phyloP scores from a whole-genome alignment of 2,888 invertebrate genomes.

The Penaeus monodon region DNA sequence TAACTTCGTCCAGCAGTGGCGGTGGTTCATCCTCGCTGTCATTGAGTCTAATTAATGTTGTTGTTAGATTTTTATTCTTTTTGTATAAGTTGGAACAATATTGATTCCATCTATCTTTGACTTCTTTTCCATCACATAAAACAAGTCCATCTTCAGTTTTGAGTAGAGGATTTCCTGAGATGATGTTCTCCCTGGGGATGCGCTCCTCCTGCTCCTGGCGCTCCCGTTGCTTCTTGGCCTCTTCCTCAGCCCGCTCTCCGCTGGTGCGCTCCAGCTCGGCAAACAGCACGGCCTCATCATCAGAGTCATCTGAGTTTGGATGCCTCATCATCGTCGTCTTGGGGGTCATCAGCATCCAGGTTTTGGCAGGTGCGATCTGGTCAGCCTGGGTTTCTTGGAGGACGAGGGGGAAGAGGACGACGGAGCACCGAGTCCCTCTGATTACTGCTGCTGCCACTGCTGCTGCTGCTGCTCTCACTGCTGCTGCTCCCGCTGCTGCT shows the following conservation, averaged over 20 bases:
- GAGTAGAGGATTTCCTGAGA: slow-evolving; percentile 95
- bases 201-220: slow-evolving; percentile 93
- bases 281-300: slow-evolving; percentile 92
- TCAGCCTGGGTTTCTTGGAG: slow-evolving; percentile 75
- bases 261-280: slow-evolving; percentile 96
- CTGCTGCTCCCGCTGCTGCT: too few species aligned
- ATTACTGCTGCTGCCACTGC: slow-evolving; percentile 43
- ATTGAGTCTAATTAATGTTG: too few species aligned
- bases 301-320: slow-evolving; percentile 81
- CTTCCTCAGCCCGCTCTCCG: slow-evolving; percentile 92
- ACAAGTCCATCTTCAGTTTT: too few species aligned
- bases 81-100: too few species aligned
- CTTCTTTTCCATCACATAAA: too few species aligned
- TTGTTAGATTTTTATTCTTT: too few species aligned
- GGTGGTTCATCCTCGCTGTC: too few species aligned
- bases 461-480: too few species aligned
- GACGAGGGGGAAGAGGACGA: slow-evolving; percentile 22
- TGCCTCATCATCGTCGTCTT: slow-evolving; percentile 73
- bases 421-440: slow-evolving; percentile 22
- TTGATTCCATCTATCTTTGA: too few species aligned
- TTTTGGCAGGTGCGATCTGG: slow-evolving; percentile 82
- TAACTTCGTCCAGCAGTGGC: too few species aligned
- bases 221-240: slow-evolving; percentile 88
- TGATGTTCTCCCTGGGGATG: slow-evolving; percentile 97
- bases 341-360: slow-evolving; percentile 84